These are phyloP conservation scores for Spermophilus dauricus DNA, from an alignment of 2,113 vertebrate genomes.

Conservation along the genomic window DNA sequence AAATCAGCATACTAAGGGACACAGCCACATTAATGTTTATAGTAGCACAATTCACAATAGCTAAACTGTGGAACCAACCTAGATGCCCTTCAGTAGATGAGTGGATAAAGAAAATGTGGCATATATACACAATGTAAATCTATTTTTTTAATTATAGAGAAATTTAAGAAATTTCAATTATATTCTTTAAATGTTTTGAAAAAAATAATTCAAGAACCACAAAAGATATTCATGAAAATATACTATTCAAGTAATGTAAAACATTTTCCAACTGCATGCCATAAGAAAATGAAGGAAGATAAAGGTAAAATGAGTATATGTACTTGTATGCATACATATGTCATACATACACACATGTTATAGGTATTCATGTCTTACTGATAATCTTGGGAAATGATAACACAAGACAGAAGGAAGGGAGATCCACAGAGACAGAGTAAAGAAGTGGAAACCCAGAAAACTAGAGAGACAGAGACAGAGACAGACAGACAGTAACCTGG, in stretches of 20 bases:
- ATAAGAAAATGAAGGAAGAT: background rate
- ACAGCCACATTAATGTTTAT: no score
- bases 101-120: no score
- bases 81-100: no score
- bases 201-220: background rate
- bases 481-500: background rate
- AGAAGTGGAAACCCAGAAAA: background rate
- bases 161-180: constrained; percentile 16
- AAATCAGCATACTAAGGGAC: no score
- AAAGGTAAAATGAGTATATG: background rate
- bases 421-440: background rate
- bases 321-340: background rate
- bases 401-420: background rate
- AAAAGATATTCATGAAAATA: background rate
- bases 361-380: no score
- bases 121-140: no score
- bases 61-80: no score
- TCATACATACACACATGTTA: background rate
- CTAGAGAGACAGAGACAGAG: background rate
- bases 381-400: background rate
- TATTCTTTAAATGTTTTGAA: background rate
- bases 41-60: no score
- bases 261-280: background rate
- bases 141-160: constrained; percentile 14
- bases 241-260: background rate